These are phyloP conservation scores for Phodopus roborovskii DNA, from an alignment of 2,113 vertebrate genomes.

Conservation along the genomic window DNA sequence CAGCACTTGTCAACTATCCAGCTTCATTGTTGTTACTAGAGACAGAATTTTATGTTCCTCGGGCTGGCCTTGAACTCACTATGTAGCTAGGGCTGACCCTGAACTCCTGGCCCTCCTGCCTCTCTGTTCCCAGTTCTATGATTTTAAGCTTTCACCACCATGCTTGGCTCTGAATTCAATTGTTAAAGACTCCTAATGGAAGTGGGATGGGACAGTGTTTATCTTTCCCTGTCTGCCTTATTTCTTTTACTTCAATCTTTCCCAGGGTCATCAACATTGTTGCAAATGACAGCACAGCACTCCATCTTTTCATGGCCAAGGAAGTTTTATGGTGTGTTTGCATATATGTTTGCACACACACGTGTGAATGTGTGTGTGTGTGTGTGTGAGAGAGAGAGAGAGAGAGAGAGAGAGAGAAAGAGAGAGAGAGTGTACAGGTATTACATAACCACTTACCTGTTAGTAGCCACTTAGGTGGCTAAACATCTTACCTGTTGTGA, in stretches of 20 bases:
- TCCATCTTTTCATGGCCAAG: neutral
- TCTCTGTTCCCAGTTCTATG: neutral
- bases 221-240: neutral
- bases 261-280: neutral
- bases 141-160: neutral
- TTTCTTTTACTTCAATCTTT: neutral
- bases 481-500: neutral
- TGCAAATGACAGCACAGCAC: neutral
- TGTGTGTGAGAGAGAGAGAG: neutral
- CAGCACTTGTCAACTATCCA: neutral
- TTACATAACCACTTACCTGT: neutral
- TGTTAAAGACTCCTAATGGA: neutral
- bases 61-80: neutral
- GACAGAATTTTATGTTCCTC: neutral
- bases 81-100: neutral
- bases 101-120: neutral
- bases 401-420: neutral
- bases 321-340: neutral
- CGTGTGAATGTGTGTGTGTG: neutral
- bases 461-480: neutral
- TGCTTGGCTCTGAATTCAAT: neutral
- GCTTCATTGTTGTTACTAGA: neutral
- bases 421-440: neutral
- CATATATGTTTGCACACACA: neutral
- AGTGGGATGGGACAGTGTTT: neutral